These are phyloP conservation scores for Notechis scutatus DNA, from an alignment of 2,113 vertebrate species.

Conservation along the genomic window DNA sequence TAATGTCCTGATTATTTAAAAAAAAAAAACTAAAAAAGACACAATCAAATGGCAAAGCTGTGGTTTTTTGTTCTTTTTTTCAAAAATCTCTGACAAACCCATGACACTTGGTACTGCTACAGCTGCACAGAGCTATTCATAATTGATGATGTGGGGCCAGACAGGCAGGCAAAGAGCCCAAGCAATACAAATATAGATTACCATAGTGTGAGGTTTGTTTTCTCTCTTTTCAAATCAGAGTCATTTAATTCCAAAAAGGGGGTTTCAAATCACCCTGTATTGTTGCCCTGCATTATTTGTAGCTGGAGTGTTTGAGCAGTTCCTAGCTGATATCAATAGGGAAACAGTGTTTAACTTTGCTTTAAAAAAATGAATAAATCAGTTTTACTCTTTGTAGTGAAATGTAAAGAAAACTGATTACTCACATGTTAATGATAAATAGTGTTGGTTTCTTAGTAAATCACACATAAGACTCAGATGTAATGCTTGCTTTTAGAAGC, in stretches of 20 bases:
- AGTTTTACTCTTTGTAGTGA: neutral
- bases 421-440: neutral
- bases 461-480: slow-evolving; percentile 7
- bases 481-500: neutral
- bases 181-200: slow-evolving; percentile 81
- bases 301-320: neutral
- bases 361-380: neutral
- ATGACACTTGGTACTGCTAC: slow-evolving; percentile 74
- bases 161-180: slow-evolving; percentile 82
- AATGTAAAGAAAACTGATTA: neutral
- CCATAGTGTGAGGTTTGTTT: slow-evolving; percentile 61
- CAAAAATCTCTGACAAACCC: slow-evolving; percentile 80
- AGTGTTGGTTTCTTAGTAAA: slow-evolving; percentile 26
- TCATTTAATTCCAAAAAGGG: neutral
- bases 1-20: neutral
- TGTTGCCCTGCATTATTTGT: neutral
- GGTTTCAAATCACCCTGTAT: neutral
- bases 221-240: slow-evolving; percentile 27
- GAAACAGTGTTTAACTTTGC: neutral
- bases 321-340: neutral
- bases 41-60: slow-evolving; percentile 78
- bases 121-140: slow-evolving; percentile 92
- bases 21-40: slow-evolving; percentile 37
- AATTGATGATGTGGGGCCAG: slow-evolving; percentile 89
- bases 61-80: slow-evolving; percentile 75